These are phyloP conservation scores for Bos taurus DNA, from an alignment of 2,113 vertebrate species.

Conservation along the genomic window ARS-UCD2.0 NC_037332.1:16231501-16232000, in stretches of 20 bases:
- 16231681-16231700: neutral
- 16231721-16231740: neutral
- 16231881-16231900: neutral
- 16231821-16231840: neutral
- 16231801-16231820: neutral
- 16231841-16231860: neutral
- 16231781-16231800: neutral
- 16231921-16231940: neutral
- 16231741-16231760: neutral
- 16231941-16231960: neutral
- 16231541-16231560: neutral
- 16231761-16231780: neutral
- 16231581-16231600: neutral
- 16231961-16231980: neutral
- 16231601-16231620: neutral
- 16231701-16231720: neutral
- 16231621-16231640: neutral
- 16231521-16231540: neutral
- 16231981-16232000: neutral
- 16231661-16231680: neutral
- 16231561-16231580: no score
- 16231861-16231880: neutral
- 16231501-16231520: neutral
- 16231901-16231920: neutral
- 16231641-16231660: neutral